Base-by-base conservation (phyloP, 2,797 vertebrate species). In the Mormyrus hasselquistii region DNA sequence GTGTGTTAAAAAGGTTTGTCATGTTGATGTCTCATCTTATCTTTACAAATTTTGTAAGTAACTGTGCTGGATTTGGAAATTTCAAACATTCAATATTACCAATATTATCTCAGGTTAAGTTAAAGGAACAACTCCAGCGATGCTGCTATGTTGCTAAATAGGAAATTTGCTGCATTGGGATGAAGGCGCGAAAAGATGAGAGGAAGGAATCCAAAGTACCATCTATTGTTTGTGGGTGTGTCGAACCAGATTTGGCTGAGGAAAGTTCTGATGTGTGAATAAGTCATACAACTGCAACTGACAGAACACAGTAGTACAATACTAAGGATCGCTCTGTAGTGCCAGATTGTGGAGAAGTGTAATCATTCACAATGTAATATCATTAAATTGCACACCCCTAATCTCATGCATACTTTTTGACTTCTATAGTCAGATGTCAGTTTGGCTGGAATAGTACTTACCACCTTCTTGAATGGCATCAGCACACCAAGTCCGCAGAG, bases 391-490 rank as follows among this genome's bases (percentile, higher is more conserved):
- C 69, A 73, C 34, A 19, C 4, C 29, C 69, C 34, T 41, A 49
- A 62, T 52, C 88, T 59, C 38, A 59, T 83, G 5, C 88, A 62
- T 25, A 10, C 12, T 52, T 29, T 53, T 82, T 53, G 87, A 82
- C 87, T 79, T 88, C 9, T 52, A n/a, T 6, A 44, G 44, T 83
- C 79, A 83, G 79, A n/a, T n/a, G 41, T 83, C 41, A 83, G 79
- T 50, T 50, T 84, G 47, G 41, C 22, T 84, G 82, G 82, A 84
- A 25, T 49, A 49, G 82, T 9, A 50, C 3, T 50, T 47, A 38
- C 52, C 50, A 16, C 25, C 14, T 55, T 25, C 52, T 55, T 4
- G 57, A 12, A 34, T 86, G 53, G 53, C 50, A 34, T n/a, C 29
- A 87, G 53, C 16, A 44, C 86, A 50, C 52, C 19, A 59, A 38